phyloP scores from a whole-genome alignment of 2,888 invertebrate species.

The Pristionchus fissidentatus region DNA sequence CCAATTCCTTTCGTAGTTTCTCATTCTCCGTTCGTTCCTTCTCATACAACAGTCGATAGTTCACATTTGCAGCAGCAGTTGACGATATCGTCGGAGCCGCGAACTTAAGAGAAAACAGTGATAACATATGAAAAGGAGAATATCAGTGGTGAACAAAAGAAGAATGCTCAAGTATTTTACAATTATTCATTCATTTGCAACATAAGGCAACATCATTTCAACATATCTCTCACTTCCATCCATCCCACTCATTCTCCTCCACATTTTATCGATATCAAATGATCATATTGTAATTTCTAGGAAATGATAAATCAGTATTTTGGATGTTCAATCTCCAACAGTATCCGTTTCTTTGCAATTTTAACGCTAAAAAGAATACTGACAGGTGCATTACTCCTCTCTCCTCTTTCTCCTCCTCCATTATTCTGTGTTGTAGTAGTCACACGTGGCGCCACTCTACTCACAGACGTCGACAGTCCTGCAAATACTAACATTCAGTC shows the following conservation, averaged over 20 bases:
- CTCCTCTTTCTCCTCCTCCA: background rate
- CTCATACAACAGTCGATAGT: conserved; percentile 71
- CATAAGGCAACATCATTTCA: no score
- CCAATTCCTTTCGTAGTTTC: conserved; percentile 64
- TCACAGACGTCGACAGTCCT: conserved; percentile 28
- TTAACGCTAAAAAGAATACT: background rate
- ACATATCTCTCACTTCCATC: no score
- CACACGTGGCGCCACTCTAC: conserved; percentile 29
- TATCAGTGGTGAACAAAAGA: background rate
- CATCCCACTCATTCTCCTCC: no score
- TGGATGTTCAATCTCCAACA: no score
- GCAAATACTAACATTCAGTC: background rate
- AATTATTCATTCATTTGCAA: background rate
- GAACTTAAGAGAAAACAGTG: background rate
- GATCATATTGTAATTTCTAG: no score
- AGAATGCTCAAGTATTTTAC: background rate
- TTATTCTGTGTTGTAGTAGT: background rate
- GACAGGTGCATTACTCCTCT: conserved; percentile 16
- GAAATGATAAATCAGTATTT: no score
- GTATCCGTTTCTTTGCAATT: no score
- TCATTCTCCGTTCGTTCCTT: conserved; percentile 69
- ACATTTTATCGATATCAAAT: no score
- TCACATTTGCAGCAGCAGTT: conserved; percentile 47
- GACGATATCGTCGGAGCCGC: conserved; percentile 46
- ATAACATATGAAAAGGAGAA: background rate